These are phyloP conservation scores for Ia io DNA, from an alignment of 2,113 vertebrate genomes.

Conservation along the genomic window DNA sequence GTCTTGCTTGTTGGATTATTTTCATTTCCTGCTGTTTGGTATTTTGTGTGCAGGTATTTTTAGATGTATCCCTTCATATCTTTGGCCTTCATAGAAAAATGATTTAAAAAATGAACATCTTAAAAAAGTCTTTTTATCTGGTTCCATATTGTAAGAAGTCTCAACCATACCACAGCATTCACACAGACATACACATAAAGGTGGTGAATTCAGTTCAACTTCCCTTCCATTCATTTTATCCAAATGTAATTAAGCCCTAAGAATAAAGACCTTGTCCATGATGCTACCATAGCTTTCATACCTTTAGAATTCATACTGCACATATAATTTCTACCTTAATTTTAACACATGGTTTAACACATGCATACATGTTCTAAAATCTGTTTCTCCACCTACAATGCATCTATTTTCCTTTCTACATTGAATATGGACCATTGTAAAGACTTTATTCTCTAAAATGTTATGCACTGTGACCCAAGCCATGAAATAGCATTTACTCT, in stretches of 20 bases:
- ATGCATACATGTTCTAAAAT: not conserved
- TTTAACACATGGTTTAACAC: not conserved
- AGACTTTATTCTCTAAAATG: not conserved
- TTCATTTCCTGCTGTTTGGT: not conserved
- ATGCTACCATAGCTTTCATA: not conserved
- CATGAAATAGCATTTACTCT: not conserved
- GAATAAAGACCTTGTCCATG: not conserved
- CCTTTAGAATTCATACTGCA: not conserved
- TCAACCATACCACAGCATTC: rapidly evolving
- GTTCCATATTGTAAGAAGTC: no score
- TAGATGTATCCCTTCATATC: not conserved
- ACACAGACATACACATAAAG: not conserved
- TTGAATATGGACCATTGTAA: not conserved
- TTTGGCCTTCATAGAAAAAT: not conserved
- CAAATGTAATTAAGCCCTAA: not conserved
- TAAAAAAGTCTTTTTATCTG: not conserved
- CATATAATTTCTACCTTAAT: not conserved
- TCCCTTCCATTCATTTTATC: not conserved
- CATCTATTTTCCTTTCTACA: not conserved
- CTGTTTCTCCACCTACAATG: not conserved
- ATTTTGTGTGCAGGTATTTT: not conserved
- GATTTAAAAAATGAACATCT: not conserved
- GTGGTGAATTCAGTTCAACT: not conserved
- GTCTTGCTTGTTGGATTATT: not conserved
- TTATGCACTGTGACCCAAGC: not conserved